Evolutionary conservation across 2,888 invertebrate genomes (phyloP), one percentile per base, ranked within the genome.

Genomic region (Aspidiotus destructor): DNA sequence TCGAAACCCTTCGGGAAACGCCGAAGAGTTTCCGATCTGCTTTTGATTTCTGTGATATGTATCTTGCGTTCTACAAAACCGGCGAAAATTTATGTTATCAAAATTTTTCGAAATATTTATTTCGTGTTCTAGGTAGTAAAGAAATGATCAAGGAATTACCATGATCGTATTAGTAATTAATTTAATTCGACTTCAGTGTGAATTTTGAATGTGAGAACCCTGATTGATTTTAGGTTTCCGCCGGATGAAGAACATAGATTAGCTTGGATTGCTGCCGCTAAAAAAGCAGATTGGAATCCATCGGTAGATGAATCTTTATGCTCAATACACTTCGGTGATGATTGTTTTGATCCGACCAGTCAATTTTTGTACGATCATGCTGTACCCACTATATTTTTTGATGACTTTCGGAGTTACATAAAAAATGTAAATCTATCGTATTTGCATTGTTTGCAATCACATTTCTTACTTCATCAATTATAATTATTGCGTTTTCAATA

Each of bases 321-420:
- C 60, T 67, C 67, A 7, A 48, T 67, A 40, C 67, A 67, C 60
- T 67, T 67, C 41, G 9, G 44, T 13, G 40, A 58, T 41, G 60
- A 67, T 44, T 60, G 67, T 28, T 67, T 58, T 41, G 41, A 58
- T 52, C 58, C 58, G 7, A 67, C 28, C 28, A 60, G 60, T 40
- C 42, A 67, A 40, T 28, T 28, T 28, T 28, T 67, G 3, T 40
- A 48, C 11, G 67, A 67, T 28, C 44, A 58, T 15, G 67, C 67
- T 8, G 48, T 67, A 2, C 67, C 67, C 6, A 40, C 67, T 1
- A 67, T 67, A 52, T 67, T 67, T 8, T 67, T 67, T 48, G 40
- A 58, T 67, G 48, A 67, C 52, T 67, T 67, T 48, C 8, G 58
- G 28, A 10, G 3, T 40, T 44, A 67, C 60, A 48, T 67, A 17